These are phyloP conservation scores for Chymomyza procnemis DNA, from an alignment of 2,888 invertebrate genomes.

Conservation along the genomic window DNA sequence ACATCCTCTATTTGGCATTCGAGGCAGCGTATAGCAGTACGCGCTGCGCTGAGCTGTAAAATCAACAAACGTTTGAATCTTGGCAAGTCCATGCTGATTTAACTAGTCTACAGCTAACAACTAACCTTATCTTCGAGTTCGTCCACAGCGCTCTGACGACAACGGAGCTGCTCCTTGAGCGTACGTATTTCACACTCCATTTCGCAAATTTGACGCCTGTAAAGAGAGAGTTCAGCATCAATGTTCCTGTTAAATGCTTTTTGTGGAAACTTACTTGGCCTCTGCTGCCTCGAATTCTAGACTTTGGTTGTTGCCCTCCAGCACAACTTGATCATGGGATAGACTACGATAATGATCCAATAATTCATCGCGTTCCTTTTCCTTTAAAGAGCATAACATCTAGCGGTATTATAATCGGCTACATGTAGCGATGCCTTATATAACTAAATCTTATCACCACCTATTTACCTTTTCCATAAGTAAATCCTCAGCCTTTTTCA, in stretches of 20 bases:
- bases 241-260: background rate
- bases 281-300: slow-evolving; percentile 88
- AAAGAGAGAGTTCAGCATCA: background rate
- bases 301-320: slow-evolving; percentile 89
- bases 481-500: slow-evolving; percentile 88
- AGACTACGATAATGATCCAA: slow-evolving; percentile 88
- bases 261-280: slow-evolving; percentile 79
- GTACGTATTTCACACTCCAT: slow-evolving; percentile 82
- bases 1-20: slow-evolving; percentile 83
- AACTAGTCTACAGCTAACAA: background rate
- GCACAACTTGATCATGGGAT: slow-evolving; percentile 86
- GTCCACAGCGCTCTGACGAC: slow-evolving; percentile 80
- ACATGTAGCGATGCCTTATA: slow-evolving; percentile 14
- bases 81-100: background rate
- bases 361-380: slow-evolving; percentile 88
- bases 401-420: slow-evolving; percentile 27
- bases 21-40: slow-evolving; percentile 80
- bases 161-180: slow-evolving; percentile 83
- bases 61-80: background rate
- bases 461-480: slow-evolving; percentile 82
- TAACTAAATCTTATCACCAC: background rate
- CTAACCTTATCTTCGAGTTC: slow-evolving; percentile 82
- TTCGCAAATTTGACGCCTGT: slow-evolving; percentile 79
- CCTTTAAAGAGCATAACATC: slow-evolving; percentile 79
- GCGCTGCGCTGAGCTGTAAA: slow-evolving; percentile 79